Evolutionary conservation across 53 echinoderm and acorn worm species (phyloP).

Genomic region (Pentamera pediparva): DNA sequence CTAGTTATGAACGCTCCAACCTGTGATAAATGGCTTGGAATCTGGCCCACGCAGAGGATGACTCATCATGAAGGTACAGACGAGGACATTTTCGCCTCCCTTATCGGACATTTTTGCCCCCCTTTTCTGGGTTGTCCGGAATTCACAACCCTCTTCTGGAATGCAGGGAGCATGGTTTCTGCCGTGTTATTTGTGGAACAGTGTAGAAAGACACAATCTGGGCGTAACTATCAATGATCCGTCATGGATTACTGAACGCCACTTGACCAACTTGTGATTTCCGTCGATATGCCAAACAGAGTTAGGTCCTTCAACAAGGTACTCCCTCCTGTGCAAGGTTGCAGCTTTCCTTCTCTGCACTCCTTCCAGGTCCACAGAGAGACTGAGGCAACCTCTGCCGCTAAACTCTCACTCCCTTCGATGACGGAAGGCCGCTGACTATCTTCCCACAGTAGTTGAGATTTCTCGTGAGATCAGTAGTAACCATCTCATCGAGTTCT

Average conservation of each 20-base stretch:
- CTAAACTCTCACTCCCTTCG: background rate
- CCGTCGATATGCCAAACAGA: conserved; percentile 20
- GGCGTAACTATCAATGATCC: conserved; percentile 63
- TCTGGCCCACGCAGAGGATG: conserved; percentile 46
- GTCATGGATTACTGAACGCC: conserved; percentile 62
- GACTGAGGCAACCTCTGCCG: background rate
- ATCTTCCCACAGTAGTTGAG: background rate
- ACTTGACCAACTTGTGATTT: conserved; percentile 14
- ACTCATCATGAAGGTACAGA: conserved; percentile 52
- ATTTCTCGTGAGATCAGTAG: background rate
- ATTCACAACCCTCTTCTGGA: conserved; percentile 15
- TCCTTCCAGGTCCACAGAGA: background rate
- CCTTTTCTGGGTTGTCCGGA: conserved; percentile 62
- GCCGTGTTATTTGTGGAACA: conserved; percentile 52
- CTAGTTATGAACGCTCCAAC: conserved; percentile 53
- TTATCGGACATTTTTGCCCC: conserved; percentile 51
- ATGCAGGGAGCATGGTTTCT: conserved; percentile 13
- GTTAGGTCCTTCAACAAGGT: conserved; percentile 7
- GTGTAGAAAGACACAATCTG: conserved; percentile 34
- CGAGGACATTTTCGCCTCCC: conserved; percentile 52
- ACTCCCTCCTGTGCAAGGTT: background rate
- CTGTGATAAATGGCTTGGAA: conserved; percentile 46
- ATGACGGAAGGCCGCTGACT: background rate
- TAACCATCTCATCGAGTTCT: conserved; percentile 1
- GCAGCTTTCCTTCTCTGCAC: conserved; percentile 10